Percentiles rank a stretch among this genome's conserved stretches.
Conservation (phyloP, 1,140 invertebrate genomes). For the Bombus waltoni region DNA sequence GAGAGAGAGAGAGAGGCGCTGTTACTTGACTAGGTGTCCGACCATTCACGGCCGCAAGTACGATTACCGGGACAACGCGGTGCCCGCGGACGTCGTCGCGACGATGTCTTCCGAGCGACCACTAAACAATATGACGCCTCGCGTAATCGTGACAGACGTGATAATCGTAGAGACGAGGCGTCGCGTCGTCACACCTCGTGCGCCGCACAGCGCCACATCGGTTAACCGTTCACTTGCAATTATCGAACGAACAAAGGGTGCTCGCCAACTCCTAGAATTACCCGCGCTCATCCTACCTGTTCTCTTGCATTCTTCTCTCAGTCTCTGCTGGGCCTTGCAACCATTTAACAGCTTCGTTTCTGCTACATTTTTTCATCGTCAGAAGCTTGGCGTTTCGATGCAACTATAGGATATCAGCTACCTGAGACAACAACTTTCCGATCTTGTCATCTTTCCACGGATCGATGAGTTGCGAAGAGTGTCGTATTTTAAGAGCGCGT, state of each 20-base stretch:
- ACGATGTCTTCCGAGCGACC: slow-evolving; percentile 26
- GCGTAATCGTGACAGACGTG: slow-evolving; percentile 77
- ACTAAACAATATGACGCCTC: slow-evolving; percentile 61
- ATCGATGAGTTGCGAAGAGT: no score
- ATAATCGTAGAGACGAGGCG: slow-evolving; percentile 73
- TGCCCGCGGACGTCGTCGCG: slow-evolving; percentile 22
- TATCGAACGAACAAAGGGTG: slow-evolving; percentile 52
- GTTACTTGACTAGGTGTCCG: no score
- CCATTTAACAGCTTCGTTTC: neutral
- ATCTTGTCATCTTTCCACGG: no score
- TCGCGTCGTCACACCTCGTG: slow-evolving; percentile 65
- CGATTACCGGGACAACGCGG: slow-evolving; percentile 16
- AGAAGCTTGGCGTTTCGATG: neutral
- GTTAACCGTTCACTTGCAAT: slow-evolving; percentile 60
- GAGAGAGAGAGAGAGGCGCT: no score
- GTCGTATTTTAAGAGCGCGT: no score
- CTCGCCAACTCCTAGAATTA: slow-evolving; percentile 30
- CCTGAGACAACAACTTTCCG: no score
- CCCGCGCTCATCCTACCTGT: neutral
- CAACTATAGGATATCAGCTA: no score
- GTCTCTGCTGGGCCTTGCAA: neutral
- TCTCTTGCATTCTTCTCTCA: neutral
- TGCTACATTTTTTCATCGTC: neutral
- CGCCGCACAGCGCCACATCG: slow-evolving; percentile 38
- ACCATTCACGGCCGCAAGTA: neutral